Evolutionary conservation across 1,140 invertebrate species (phyloP), one percentile per base, ranked within the genome.

Genomic region (Nymphalis io): DNA sequence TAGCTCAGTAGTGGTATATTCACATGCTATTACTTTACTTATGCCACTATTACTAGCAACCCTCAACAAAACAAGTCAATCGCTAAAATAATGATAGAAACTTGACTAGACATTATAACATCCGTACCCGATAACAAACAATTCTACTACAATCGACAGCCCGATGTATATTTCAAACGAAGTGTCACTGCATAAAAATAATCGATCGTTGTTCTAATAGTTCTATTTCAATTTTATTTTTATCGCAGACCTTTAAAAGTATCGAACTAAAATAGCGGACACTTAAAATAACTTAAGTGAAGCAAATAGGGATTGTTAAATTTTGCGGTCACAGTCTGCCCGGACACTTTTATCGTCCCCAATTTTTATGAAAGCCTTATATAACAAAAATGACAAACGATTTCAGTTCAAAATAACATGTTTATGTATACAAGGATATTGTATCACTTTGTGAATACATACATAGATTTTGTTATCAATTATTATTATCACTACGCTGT

Each of bases 281-380:
- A 62, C 44, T 62, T 38, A 33, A 33, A 33, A 8, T 33, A 33
- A 33, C 5, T 33, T 33, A 64, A 55, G 33, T 55, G 51, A 33
- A 38, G 48, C 48, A 27, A 40, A 40, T n/a, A 53, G 6, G 39
- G 46, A 53, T 68, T 60, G 66, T 48, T 68, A 68, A 68, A 61
- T 39, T 51, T 68, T 60, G 46, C n/a, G 21, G 58, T 68, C 66
- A 27, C 48, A 42, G 23, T 55, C 51, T 44, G 59, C 18, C 23
- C 27, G 48, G 48, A 61, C 46, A 68, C 23, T 27, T 61, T 39
- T 68, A 60, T 68, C 51, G 33, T 57, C 8, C 18, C 38, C 44
- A 53, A 51, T 40, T 46, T 46, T 46, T 58, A 46, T 15, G 20
- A 27, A 55, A 55, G 21, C 13, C 51, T 55, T 55, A 55, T 27